Base-by-base conservation (phyloP, 2,113 vertebrate genomes). In the Axis porcinus region DNA sequence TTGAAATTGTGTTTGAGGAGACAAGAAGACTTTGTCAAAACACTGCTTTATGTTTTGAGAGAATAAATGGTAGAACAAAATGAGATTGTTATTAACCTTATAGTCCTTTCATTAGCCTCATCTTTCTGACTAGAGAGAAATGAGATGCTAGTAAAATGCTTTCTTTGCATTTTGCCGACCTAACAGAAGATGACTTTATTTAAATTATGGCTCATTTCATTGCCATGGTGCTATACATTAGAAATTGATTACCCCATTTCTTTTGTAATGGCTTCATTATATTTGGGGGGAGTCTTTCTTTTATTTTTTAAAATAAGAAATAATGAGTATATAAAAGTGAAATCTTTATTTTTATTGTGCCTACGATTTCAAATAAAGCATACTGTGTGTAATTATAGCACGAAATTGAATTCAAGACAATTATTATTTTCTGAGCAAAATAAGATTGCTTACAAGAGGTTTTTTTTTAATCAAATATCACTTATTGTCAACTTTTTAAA, bases 131-230 rank as follows among this genome's bases (percentile, higher is more conserved):
- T 97, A 58, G 83, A 91, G 92, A 96, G 93, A 98, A 96, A 97
- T 57, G 82, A 25, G 67, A 89, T 50, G 82, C 78, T 94, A 95
- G 52, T 84, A 96, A 98, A 99, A 98, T 98, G 98, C 98, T 97
- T 98, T 96, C 97, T 98, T 98, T 98, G 97, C 98, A 98, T 99
- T 98, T 98, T 98, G 96, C 96, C 83, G 11, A 97, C 94, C 98
- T 98, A 95, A 98, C 19, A 96, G 96, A 98, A 98, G 86, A 98
- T 96, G 97, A 86, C 64, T 97, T 98, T 97, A 95, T 97, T 98
- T 98, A 98, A 99, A 98, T 98, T 98, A 98, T 87, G 97, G 96
- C 85, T 98, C 97, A 98, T 98, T 98, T 96, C 89, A 96, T 96
- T 97, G 94, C 92, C 96, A 89, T 95, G n/a, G 23, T 97, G 83